Evolutionary conservation across 37 sponge, comb jelly and placozoan genomes (phyloP), one percentile per base, ranked within the genome.

Genomic region (Lycopodina hypogea): DNA sequence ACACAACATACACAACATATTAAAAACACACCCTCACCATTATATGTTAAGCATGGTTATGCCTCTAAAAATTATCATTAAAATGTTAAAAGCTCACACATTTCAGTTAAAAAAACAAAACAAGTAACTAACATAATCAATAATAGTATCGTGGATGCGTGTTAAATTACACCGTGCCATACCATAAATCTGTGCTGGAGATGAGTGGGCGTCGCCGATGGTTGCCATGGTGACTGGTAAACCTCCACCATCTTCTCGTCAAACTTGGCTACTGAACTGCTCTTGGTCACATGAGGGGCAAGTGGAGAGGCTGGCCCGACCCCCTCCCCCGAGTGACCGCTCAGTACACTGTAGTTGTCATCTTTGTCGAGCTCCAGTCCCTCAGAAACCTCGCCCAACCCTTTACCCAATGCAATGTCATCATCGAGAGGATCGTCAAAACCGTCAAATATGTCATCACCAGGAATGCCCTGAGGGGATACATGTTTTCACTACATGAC

Each of bases 181-280:
- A 79, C 86, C 86, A 86, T 75, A 58, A 79, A 83, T 30, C 75
- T 74, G 41, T 86, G 86, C 66, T 72, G 68, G 23, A 75, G 75
- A 30, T 78, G 66, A 12, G 65, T 62, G 29, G 86, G 86, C 22
- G 86, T 86, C 58, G 80, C 53, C 1, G 86, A 79, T 33, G 80
- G 76, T 67, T 83, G 89, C 21, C 83, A 72, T 56, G 83, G 59
- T 35, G 59, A 28, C 41, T 83, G 84, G 62, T 75, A 83, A 3
- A 35, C 42, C 48, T 83, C 75, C 2, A 83, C 28, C 53, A 76
- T 45, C 62, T 81, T 75, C 56, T 87, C 85, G 45, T 64, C 78
- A 57, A 85, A 85, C 26, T 39, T 59, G 12, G 71, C 21, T 7
- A 12, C 34, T 67, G 48, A 45, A 9, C 9, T 45, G 48, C 48